phyloP scores from a whole-genome alignment of 2,797 vertebrate genomes.

The Microcaecilia unicolor region DNA sequence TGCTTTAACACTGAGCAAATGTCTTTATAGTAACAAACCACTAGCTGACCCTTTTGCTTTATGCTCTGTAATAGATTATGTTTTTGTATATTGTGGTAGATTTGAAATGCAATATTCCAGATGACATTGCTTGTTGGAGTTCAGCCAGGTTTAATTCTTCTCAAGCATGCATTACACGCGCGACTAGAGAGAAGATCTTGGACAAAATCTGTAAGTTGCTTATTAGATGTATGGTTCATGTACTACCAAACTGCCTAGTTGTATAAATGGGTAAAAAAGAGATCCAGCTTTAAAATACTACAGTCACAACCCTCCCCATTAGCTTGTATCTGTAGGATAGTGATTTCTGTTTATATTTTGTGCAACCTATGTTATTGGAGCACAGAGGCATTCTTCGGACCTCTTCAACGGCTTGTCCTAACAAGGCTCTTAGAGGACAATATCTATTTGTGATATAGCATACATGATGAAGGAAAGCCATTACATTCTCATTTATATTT shows the following conservation, averaged over 20 bases:
- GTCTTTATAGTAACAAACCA: background rate
- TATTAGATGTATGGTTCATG: too few species aligned
- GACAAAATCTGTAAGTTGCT: background rate
- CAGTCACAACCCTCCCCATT: background rate
- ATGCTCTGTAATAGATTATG: too few species aligned
- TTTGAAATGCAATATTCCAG: too few species aligned
- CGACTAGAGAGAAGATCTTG: background rate
- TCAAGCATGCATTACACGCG: background rate
- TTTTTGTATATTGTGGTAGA: too few species aligned
- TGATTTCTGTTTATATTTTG: background rate
- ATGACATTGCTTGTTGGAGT: too few species aligned
- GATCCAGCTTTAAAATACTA: background rate
- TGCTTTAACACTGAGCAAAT: background rate
- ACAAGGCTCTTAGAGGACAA: background rate
- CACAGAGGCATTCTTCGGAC: background rate
- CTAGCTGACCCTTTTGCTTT: background rate
- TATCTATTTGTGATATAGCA: conserved; percentile 6
- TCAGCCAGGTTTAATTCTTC: too few species aligned
- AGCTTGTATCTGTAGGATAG: conserved; percentile 1
- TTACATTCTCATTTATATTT: conserved; percentile 24
- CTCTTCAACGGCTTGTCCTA: background rate
- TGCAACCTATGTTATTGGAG: background rate
- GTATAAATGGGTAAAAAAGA: background rate
- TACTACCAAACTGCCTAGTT: too few species aligned
- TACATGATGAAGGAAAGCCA: conserved; percentile 10